A percentile compares a stretch with the other conserved stretches of the same genome.
phyloP scores from a whole-genome alignment of 2,888 invertebrate genomes.

The Andrena praecox region DNA sequence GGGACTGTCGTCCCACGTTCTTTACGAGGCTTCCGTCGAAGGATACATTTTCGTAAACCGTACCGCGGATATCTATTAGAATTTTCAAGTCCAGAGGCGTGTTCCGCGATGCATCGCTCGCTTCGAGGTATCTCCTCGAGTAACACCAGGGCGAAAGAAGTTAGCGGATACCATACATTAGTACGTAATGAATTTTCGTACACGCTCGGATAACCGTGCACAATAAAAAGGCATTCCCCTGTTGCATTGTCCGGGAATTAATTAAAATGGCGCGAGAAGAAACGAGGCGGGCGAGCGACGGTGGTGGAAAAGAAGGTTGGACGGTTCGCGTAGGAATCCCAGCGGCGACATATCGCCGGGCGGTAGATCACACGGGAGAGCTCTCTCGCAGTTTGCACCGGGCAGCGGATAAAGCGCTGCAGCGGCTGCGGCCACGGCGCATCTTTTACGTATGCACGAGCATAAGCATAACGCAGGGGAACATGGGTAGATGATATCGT shows the following conservation, averaged over 20 bases:
- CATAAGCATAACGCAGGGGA: conserved; percentile 82
- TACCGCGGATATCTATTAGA: not conserved
- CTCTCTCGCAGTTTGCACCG: conserved; percentile 67
- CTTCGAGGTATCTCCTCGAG: not conserved
- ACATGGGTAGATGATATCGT: conserved; percentile 84
- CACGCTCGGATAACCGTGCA: conserved; percentile 43
- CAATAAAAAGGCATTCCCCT: conserved; percentile 39
- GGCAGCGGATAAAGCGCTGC: conserved; percentile 61
- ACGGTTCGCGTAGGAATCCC: conserved; percentile 66
- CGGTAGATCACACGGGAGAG: conserved; percentile 65
- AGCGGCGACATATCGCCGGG: conserved; percentile 66
- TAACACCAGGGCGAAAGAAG: conserved; percentile 14
- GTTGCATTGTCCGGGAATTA: conserved; percentile 57
- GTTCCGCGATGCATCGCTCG: not conserved
- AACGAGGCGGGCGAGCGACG: conserved; percentile 40
- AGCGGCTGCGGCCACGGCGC: conserved; percentile 54
- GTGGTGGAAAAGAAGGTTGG: conserved; percentile 39
- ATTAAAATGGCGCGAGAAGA: conserved; percentile 60
- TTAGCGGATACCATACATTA: conserved; percentile 40
- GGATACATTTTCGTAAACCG: not conserved
- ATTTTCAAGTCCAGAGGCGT: not conserved
- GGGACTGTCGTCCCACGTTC: not conserved
- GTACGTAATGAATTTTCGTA: conserved; percentile 50
- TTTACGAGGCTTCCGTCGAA: conserved; percentile 22
- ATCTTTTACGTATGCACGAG: conserved; percentile 78